Base-by-base conservation (phyloP, 2,797 vertebrate species). In the Alauda arvensis region DNA sequence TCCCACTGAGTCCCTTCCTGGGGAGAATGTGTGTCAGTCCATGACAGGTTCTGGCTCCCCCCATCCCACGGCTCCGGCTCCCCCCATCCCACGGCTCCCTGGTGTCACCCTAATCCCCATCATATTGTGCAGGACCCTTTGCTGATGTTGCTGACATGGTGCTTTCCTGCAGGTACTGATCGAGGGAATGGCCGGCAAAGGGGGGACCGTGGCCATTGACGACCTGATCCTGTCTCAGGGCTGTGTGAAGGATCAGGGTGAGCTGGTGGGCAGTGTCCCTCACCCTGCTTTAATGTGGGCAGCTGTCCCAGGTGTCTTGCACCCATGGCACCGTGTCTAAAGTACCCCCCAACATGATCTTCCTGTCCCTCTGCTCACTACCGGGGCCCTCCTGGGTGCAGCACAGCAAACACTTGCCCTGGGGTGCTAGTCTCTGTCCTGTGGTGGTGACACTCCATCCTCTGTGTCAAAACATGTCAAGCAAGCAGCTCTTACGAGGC, bases 161-260 rank as follows among this genome's bases (percentile, higher is more conserved):
- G 43, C 42, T 78, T 75, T 72, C 34, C 77, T 18, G 11, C 89
- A 99, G 99, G 97, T 99, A 89, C 21, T 98, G 60, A 95, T 99
- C 9, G 95, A 97, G 34, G 98, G 97, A 10, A 94, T 96, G 29
- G 91, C 98, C 1, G 65, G 96, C 4, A n/a, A 63, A 1, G 88
- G 94, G 4, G 98, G 98, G 10, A 97, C 97, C 0, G 92, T 99
- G 15, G 98, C 97, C 12, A 78, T 99, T 1, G 99, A 99, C 49
- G 98, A 98, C 93, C 97, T 99, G 53, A 93, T 97, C 45, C 89
- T 99, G 90, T 99, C 98, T 4, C 96, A 96, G 0, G 95, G 76
- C 74, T 99, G 99, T 46, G 34, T 12, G 14, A 4, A 12, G 4
- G 83, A 76, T 10, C 6, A 29, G 31, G 88, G 92, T 93, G 69